Evolutionary conservation across 2,888 invertebrate genomes (phyloP).

Genomic region (Resseliella maxima): DNA sequence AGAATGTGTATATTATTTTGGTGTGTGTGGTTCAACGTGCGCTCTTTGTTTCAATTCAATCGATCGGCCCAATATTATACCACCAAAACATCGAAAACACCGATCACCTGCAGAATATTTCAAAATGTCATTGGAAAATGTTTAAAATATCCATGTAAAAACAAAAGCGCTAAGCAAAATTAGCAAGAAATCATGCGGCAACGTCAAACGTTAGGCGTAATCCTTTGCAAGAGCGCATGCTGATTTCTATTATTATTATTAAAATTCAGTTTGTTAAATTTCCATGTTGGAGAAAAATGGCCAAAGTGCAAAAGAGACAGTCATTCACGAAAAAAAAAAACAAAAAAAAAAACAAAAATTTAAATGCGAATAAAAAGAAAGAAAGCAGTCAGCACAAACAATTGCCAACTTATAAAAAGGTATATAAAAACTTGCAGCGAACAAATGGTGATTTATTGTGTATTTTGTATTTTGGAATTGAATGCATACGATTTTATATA

Average conservation of each 20-base stretch:
- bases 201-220: constrained; percentile 11
- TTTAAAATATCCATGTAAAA: neutral
- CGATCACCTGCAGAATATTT: constrained; percentile 44
- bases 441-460: constrained; percentile 55
- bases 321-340: neutral
- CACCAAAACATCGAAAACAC: neutral
- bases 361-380: neutral
- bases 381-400: neutral
- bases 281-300: neutral
- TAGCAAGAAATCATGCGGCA: constrained; percentile 54
- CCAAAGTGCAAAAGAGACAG: neutral
- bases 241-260: neutral
- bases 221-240: constrained; percentile 13
- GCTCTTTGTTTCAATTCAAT: neutral
- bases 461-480: constrained; percentile 44
- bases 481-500: constrained; percentile 53
- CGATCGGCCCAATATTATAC: neutral
- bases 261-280: neutral
- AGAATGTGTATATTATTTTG: neutral
- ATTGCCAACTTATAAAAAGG: neutral
- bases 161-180: neutral
- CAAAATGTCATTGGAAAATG: constrained; percentile 44
- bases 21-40: neutral
- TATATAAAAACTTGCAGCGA: neutral
- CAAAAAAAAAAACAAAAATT: neutral